Base-by-base conservation (phyloP, 2,797 vertebrate species). In the Intellagama lesueurii region DNA sequence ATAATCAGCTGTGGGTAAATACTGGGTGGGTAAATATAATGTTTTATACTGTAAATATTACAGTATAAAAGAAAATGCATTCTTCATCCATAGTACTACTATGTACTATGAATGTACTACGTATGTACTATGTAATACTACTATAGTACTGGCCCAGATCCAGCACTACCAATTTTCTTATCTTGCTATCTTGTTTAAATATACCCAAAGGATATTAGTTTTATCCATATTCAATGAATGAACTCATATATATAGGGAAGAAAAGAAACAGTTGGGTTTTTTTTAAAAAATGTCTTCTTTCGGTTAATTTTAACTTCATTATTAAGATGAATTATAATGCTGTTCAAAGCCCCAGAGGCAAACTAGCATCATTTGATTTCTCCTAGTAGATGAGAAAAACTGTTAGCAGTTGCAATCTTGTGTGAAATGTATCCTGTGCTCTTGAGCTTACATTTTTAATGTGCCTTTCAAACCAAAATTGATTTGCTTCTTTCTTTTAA, bases 261-360 rank as follows among this genome's bases (percentile, higher is more conserved):
- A 26, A 92, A 85, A 90, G n/a, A n/a, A 19, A 73, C 64, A 77
- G 22, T 3, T 60, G 24, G 66, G 28, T 56, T 5, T 47, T 64
- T 11, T 44, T 70, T 0, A 0, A 70, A 81, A 85, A 56, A 87
- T 91, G 7, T 92, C 90, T 91, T 90, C 70, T 95, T 96, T 96
- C 91, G 94, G 83, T 96, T 97, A 96, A 95, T 96, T 97, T 96
- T 95, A 95, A 94, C 91, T 97, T 96, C 89, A 94, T 96, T 97
- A 95, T 96, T 96, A 95, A 96, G 94, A 96, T 93, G 92, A 96
- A 96, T 95, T 94, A 49, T 92, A 96, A 95, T 93, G 90, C 94
- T 94, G 87, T 94, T 94, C 91, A 94, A 96, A 96, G 91, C 93
- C 91, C 94, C 90, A 93, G 92, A 94, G 95, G 96, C 69, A 60